Conservation (phyloP, 2,113 vertebrate species). For the Leuciscus idus region DNA sequence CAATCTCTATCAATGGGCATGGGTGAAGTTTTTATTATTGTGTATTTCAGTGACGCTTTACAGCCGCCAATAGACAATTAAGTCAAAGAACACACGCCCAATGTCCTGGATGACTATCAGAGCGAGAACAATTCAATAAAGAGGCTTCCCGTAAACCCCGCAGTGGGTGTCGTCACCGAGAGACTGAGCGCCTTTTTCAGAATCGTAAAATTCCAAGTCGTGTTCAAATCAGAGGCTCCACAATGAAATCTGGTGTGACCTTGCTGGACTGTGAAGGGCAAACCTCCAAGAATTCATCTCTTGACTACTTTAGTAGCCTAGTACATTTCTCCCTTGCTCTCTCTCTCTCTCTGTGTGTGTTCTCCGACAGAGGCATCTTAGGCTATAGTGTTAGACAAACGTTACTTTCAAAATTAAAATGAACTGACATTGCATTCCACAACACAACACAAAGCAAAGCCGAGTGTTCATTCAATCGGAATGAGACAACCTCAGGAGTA, state of each 20-base stretch:
- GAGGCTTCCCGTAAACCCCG: slow-evolving; percentile 70
- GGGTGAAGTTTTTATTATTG: slow-evolving; percentile 68
- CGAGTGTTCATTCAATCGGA: background rate
- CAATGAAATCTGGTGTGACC: slow-evolving; percentile 62
- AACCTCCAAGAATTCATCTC: slow-evolving; percentile 5
- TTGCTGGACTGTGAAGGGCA: slow-evolving; percentile 58
- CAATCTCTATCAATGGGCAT: slow-evolving; percentile 50
- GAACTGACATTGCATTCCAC: background rate
- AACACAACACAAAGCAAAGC: background rate
- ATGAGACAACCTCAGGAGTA: background rate
- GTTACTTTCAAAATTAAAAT: background rate
- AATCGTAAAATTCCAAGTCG: slow-evolving; percentile 63
- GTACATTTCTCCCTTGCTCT: background rate
- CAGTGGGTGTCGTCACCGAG: slow-evolving; percentile 53
- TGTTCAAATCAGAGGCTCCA: slow-evolving; percentile 49
- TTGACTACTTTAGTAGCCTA: background rate
- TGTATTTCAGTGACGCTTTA: slow-evolving; percentile 73
- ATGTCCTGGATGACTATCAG: slow-evolving; percentile 68
- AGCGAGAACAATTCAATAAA: slow-evolving; percentile 70
- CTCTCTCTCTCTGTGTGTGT: background rate
- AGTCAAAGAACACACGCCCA: slow-evolving; percentile 71
- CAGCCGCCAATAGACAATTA: slow-evolving; percentile 72
- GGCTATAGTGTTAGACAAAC: background rate
- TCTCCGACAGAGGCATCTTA: background rate
- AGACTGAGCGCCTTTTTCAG: slow-evolving; percentile 62